phyloP scores from a whole-genome alignment of 1,140 invertebrate species.

The Copidosoma floridanum region DNA sequence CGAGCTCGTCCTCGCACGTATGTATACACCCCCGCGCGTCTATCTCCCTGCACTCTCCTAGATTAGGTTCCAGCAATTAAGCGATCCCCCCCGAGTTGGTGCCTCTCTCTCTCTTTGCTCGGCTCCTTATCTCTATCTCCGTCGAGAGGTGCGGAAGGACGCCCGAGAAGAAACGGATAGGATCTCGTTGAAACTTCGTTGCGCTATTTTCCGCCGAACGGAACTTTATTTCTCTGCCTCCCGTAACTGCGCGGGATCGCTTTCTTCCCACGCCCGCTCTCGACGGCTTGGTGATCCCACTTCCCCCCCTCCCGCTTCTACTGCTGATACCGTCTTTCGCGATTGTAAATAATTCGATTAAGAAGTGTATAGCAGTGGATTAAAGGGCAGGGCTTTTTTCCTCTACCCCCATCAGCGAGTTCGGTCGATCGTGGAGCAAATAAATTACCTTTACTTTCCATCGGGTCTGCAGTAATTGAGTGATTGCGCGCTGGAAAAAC shows the following conservation, averaged over 20 bases:
- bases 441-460: too few relatives aligned
- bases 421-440: too few relatives aligned
- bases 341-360: constrained; percentile 8
- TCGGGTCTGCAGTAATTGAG: too few relatives aligned
- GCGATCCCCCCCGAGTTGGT: constrained; percentile 24
- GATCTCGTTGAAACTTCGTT: constrained; percentile 31
- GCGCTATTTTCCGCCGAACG: constrained; percentile 24
- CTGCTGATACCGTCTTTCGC: constrained; percentile 1
- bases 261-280: background rate
- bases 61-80: constrained; percentile 39
- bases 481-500: too few relatives aligned
- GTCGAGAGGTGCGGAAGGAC: background rate
- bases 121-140: constrained; percentile 24
- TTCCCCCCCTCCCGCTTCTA: background rate
- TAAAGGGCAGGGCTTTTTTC: background rate
- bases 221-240: constrained; percentile 9
- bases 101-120: constrained; percentile 8
- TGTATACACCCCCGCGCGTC: background rate
- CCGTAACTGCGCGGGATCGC: background rate
- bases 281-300: background rate
- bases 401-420: too few relatives aligned
- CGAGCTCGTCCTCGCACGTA: too few relatives aligned
- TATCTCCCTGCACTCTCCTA: constrained; percentile 20
- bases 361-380: background rate
- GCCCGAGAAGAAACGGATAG: background rate